Conservation (phyloP, 1,140 invertebrate species). For the Manduca sexta region DNA sequence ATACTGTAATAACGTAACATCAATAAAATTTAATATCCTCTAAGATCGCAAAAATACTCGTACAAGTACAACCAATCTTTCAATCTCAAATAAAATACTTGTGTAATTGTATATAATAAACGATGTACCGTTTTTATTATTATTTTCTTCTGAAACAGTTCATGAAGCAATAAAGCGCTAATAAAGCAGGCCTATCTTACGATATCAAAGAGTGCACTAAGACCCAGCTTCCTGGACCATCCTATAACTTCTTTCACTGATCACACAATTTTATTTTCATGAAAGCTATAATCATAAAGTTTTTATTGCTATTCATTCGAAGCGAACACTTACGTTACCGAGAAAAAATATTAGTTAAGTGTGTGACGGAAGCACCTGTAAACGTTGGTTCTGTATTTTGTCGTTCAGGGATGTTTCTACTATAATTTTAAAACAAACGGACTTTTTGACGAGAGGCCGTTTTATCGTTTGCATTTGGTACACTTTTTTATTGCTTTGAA, state of each 20-base stretch:
- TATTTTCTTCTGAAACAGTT: conserved; percentile 3
- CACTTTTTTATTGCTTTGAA: too few relatives aligned
- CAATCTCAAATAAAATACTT: too few relatives aligned
- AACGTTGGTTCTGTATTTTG: background rate
- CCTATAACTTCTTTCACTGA: conserved; percentile 41
- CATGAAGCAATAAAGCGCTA: conserved; percentile 3
- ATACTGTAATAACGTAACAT: too few relatives aligned
- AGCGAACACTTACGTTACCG: conserved; percentile 40
- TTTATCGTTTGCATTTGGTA: too few relatives aligned
- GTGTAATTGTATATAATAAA: too few relatives aligned
- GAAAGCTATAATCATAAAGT: conserved; percentile 62
- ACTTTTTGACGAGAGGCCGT: too few relatives aligned
- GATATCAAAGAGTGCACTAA: conserved; percentile 11
- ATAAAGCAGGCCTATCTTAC: conserved; percentile 3
- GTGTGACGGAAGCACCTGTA: background rate
- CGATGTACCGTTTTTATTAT: background rate
- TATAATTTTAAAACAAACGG: too few relatives aligned
- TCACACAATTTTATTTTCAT: conserved; percentile 56
- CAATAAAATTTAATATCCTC: too few relatives aligned
- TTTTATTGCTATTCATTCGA: conserved; percentile 60
- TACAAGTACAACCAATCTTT: too few relatives aligned
- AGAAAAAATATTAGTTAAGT: conserved; percentile 6
- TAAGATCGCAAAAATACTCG: too few relatives aligned
- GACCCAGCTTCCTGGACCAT: conserved; percentile 16
- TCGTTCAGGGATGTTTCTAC: too few relatives aligned